Evolutionary conservation across 2,113 vertebrate species (phyloP).

Genomic region (Ceuthmochares aereus): DNA sequence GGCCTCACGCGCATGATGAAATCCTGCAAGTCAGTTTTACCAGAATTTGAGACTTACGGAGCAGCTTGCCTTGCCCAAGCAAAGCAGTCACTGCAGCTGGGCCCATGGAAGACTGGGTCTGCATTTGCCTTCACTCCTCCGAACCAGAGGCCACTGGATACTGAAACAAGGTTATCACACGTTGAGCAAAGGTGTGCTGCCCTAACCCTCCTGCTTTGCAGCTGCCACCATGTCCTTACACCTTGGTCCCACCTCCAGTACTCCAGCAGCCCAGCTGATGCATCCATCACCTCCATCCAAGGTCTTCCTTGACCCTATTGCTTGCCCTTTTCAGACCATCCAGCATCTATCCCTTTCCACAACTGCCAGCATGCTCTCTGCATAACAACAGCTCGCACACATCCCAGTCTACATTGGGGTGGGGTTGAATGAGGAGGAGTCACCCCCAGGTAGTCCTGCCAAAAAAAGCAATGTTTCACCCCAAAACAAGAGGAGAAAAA

Average conservation of each 20-base stretch:
- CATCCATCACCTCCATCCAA: not conserved
- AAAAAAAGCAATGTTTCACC: not conserved
- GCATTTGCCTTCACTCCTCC: not conserved
- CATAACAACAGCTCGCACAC: not conserved
- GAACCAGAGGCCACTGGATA: no score
- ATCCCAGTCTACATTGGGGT: not conserved
- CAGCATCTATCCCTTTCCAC: not conserved
- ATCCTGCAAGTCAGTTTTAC: not conserved
- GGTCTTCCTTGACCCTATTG: not conserved
- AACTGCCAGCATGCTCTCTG: not conserved
- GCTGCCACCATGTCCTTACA: not conserved
- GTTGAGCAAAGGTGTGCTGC: rapidly evolving
- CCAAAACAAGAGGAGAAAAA: not conserved
- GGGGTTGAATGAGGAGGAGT: not conserved
- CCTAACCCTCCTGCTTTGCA: rapidly evolving
- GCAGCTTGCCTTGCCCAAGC: not conserved
- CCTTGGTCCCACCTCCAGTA: not conserved
- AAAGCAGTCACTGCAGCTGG: rapidly evolving
- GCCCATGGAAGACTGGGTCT: not conserved
- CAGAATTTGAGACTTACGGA: not conserved
- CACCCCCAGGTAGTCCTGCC: not conserved
- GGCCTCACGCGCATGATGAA: rapidly evolving
- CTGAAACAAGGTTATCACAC: rapidly evolving
- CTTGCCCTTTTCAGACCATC: not conserved
- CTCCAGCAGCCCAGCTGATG: not conserved